These are phyloP conservation scores for Puntigrus tetrazona DNA, from an alignment of 2,113 vertebrate genomes.

Conservation along the genomic window DNA sequence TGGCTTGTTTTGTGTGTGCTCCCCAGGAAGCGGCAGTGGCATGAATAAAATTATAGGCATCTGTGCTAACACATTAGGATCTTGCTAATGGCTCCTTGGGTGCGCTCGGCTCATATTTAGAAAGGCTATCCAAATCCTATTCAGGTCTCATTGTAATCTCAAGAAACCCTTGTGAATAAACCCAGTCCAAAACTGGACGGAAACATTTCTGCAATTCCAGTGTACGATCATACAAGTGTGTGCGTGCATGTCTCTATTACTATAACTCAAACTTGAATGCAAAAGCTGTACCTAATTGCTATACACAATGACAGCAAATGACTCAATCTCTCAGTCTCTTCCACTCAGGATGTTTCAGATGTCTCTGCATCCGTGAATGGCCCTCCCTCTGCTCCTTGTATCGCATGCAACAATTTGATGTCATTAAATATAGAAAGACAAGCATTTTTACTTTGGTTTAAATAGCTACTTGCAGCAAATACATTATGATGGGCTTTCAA, in stretches of 20 bases:
- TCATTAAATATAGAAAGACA: conserved; percentile 33
- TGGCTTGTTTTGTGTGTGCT: conserved; percentile 18
- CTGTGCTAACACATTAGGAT: conserved; percentile 31
- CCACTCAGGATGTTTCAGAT: background rate
- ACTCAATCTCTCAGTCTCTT: background rate
- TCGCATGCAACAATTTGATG: background rate
- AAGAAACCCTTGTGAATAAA: background rate
- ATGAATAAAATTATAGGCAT: conserved; percentile 35
- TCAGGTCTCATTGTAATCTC: background rate
- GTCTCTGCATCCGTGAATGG: background rate
- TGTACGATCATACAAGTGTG: background rate
- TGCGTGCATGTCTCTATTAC: background rate
- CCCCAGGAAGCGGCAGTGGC: conserved; percentile 13
- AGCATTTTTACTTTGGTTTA: background rate
- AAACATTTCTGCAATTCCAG: background rate
- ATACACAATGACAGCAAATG: background rate
- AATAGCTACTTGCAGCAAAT: background rate
- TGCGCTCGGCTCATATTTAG: conserved; percentile 15
- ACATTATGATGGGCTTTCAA: conserved; percentile 1
- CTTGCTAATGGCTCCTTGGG: conserved; percentile 34
- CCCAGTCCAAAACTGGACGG: background rate
- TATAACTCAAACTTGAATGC: background rate
- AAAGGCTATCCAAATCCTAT: conserved; percentile 5
- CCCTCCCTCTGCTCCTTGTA: background rate
- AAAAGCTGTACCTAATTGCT: background rate